These are phyloP conservation scores for Athalia rosae DNA, from an alignment of 2,888 invertebrate species.

Conservation along the genomic window DNA sequence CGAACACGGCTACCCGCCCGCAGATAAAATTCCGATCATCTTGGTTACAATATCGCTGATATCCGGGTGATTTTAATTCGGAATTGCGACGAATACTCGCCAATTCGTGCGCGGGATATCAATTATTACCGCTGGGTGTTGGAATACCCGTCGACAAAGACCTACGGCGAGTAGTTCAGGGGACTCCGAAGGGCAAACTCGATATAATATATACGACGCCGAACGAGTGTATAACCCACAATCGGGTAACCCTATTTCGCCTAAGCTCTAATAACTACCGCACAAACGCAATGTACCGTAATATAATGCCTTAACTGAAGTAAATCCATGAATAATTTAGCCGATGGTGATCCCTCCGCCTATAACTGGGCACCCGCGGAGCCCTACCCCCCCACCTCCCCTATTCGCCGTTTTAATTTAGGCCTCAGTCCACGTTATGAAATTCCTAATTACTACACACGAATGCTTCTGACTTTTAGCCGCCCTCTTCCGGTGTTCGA, in stretches of 20 bases:
- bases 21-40: not conserved
- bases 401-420: constrained; percentile 46
- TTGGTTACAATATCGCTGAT: not conserved
- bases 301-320: constrained; percentile 47
- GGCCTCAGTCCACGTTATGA: constrained; percentile 39
- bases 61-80: constrained; percentile 28
- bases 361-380: constrained; percentile 37
- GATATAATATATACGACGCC: not conserved
- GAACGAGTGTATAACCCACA: constrained; percentile 19
- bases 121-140: constrained; percentile 10
- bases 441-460: constrained; percentile 36
- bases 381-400: not conserved
- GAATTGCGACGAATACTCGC: constrained; percentile 12
- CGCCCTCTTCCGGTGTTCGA: not conserved
- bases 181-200: not conserved
- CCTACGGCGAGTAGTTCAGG: not conserved
- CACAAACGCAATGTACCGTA: constrained; percentile 43
- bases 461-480: not conserved
- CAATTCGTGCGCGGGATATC: not conserved
- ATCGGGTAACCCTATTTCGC: constrained; percentile 38
- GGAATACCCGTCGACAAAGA: constrained; percentile 8
- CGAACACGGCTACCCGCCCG: no score
- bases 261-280: constrained; percentile 44
- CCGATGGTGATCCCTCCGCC: constrained; percentile 37
- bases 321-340: constrained; percentile 48